Percentiles rank a stretch among this genome's conserved stretches.
These are phyloP conservation scores for Echeneis naucrates DNA, from an alignment of 2,797 vertebrate genomes.

Conservation along the genomic window DNA sequence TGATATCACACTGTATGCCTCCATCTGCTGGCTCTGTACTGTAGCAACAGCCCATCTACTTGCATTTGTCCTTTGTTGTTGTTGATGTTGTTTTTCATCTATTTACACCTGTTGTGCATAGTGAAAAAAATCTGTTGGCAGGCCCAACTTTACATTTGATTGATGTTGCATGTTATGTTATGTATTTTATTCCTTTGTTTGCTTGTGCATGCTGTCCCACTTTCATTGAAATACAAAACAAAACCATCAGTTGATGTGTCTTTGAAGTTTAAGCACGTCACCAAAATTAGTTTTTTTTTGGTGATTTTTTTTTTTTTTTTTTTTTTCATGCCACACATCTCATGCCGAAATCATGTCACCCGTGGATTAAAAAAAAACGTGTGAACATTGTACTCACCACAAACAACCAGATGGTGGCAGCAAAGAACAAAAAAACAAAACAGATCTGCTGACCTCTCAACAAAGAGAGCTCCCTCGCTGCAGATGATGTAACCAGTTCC, in stretches of 20 bases:
- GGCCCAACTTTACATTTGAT: conserved; percentile 66
- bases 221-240: conserved; percentile 65
- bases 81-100: conserved; percentile 5
- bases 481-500: conserved; percentile 41
- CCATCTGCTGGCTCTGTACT: conserved; percentile 73
- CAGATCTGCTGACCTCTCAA: rapidly evolving
- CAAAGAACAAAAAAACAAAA: conserved; percentile 23
- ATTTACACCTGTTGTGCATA: conserved; percentile 31
- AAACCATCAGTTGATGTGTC: conserved; percentile 28
- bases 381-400: conserved; percentile 42
- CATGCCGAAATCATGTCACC: not conserved
- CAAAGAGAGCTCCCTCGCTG: not conserved
- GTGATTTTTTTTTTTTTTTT: no score
- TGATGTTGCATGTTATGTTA: conserved; percentile 61
- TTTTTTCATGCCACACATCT: not conserved
- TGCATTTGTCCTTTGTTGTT: conserved; percentile 6
- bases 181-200: conserved; percentile 46
- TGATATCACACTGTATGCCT: conserved; percentile 61
- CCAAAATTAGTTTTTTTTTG: not conserved
- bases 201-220: conserved; percentile 59
- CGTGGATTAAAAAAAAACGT: no score
- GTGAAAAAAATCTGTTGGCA: conserved; percentile 66
- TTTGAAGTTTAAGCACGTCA: not conserved
- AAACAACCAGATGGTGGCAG: conserved; percentile 58
- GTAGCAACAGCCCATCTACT: conserved; percentile 52